A percentile compares a stretch with the other conserved stretches of the same genome.
Conservation (phyloP, 1,140 invertebrate species). For the Neodiprion fabricii region DNA sequence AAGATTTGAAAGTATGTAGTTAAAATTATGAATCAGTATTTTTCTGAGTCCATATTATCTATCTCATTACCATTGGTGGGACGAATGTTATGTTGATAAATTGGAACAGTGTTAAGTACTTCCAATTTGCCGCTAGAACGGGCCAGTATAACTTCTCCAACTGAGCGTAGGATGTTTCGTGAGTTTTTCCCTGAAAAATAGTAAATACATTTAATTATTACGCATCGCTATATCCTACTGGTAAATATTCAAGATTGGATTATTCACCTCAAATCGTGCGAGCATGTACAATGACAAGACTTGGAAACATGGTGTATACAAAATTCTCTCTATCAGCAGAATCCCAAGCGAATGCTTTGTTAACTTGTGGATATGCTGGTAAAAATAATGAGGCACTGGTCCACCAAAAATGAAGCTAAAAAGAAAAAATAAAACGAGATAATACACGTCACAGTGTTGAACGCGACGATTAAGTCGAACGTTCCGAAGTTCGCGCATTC, state of each 20-base stretch:
- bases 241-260: neutral
- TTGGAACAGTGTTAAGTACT: slow-evolving; percentile 74
- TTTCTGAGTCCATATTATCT: neutral
- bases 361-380: slow-evolving; percentile 61
- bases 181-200: slow-evolving; percentile 66
- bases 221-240: too few relatives aligned
- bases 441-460: neutral
- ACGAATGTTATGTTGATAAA: slow-evolving; percentile 74
- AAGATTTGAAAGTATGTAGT: slow-evolving; percentile 11
- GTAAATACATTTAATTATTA: slow-evolving; percentile 17
- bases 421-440: slow-evolving; percentile 34
- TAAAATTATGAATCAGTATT: too few relatives aligned
- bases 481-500: slow-evolving; percentile 1
- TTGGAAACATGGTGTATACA: slow-evolving; percentile 74
- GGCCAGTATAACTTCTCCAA: slow-evolving; percentile 67
- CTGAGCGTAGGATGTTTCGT: slow-evolving; percentile 65
- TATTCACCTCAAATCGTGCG: slow-evolving; percentile 68
- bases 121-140: slow-evolving; percentile 72
- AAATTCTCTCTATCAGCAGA: slow-evolving; percentile 70
- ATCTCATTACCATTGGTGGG: slow-evolving; percentile 71
- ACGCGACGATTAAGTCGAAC: slow-evolving; percentile 11
- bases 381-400: slow-evolving; percentile 76
- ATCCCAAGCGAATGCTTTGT: slow-evolving; percentile 61
- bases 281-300: slow-evolving; percentile 72
- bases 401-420: slow-evolving; percentile 74